These are phyloP conservation scores for Drosophila prolongata DNA, from an alignment of 2,888 invertebrate species.

Conservation along the genomic window DNA sequence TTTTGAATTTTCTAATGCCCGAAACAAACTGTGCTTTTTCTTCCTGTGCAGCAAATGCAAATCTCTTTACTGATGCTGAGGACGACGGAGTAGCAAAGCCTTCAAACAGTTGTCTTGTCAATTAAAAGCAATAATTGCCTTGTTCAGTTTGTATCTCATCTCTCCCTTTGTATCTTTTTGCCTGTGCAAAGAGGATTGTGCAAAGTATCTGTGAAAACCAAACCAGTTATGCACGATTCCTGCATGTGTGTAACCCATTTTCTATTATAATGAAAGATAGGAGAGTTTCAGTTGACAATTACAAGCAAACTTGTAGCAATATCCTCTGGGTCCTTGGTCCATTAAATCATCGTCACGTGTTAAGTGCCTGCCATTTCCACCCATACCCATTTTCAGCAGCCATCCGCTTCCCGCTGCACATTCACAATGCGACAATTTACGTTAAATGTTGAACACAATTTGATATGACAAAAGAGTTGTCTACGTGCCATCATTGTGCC, in stretches of 20 bases:
- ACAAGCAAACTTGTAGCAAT: conserved; percentile 48
- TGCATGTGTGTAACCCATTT: conserved; percentile 35
- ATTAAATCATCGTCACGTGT: conserved; percentile 51
- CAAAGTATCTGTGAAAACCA: conserved; percentile 9
- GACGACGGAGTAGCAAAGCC: conserved; percentile 24
- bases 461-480: conserved; percentile 78
- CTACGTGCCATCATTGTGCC: conserved; percentile 72
- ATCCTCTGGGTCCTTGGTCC: conserved; percentile 37
- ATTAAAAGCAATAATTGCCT: conserved; percentile 59
- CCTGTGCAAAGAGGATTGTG: conserved; percentile 1
- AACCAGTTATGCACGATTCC: conserved; percentile 18
- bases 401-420: conserved; percentile 13
- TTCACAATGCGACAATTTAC: conserved; percentile 73
- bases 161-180: conserved; percentile 6
- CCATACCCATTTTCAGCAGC: conserved; percentile 5
- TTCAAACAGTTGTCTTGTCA: conserved; percentile 59
- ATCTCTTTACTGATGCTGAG: conserved; percentile 7
- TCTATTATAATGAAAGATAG: conserved; percentile 35
- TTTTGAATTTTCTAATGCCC: too few relatives aligned
- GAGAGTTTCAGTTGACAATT: conserved; percentile 42
- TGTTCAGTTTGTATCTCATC: conserved; percentile 6
- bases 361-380: conserved; percentile 63
- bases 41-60: conserved; percentile 14
- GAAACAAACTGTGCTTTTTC: not conserved
- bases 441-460: conserved; percentile 78